A percentile compares a stretch with the other conserved stretches of the same genome.
Evolutionary conservation across 2,888 invertebrate genomes (phyloP).

Genomic region (Lasiommata megera): DNA sequence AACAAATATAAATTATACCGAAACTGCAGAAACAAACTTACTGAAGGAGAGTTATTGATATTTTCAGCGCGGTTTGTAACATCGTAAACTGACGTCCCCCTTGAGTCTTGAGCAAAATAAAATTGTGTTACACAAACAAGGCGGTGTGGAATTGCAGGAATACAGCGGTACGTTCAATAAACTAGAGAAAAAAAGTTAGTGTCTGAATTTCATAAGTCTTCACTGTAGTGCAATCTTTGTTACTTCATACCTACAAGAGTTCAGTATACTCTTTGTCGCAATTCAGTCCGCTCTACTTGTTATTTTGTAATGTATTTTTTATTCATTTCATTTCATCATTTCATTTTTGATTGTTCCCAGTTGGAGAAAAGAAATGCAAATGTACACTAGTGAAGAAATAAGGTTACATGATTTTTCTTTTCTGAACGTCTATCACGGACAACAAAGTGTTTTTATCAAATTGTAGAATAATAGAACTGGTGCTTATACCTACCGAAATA

Average conservation of each 20-base stretch:
- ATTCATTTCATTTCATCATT: too few species aligned
- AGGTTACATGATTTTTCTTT: too few species aligned
- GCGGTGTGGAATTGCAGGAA: neutral
- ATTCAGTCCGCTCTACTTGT: neutral
- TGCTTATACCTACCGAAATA: neutral
- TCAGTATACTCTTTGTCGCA: neutral
- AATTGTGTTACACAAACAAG: slow-evolving; percentile 1
- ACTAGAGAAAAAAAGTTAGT: neutral
- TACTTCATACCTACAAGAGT: neutral
- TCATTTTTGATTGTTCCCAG: too few species aligned
- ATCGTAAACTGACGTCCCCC: neutral
- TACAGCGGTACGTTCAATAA: neutral
- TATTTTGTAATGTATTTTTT: neutral
- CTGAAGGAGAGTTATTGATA: neutral
- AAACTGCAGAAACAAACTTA: neutral
- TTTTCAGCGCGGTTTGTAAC: neutral
- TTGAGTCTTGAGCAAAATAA: slow-evolving; percentile 2
- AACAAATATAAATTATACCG: too few species aligned
- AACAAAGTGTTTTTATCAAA: too few species aligned
- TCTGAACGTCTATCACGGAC: too few species aligned
- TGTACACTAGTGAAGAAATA: neutral
- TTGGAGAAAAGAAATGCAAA: too few species aligned
- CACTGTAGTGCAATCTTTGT: neutral
- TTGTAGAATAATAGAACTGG: too few species aligned
- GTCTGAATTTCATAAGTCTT: slow-evolving; percentile 1